A percentile compares a stretch with the other conserved stretches of the same genome.
phyloP scores from a whole-genome alignment of 2,113 vertebrate genomes.

The Urocitellus parryii region DNA sequence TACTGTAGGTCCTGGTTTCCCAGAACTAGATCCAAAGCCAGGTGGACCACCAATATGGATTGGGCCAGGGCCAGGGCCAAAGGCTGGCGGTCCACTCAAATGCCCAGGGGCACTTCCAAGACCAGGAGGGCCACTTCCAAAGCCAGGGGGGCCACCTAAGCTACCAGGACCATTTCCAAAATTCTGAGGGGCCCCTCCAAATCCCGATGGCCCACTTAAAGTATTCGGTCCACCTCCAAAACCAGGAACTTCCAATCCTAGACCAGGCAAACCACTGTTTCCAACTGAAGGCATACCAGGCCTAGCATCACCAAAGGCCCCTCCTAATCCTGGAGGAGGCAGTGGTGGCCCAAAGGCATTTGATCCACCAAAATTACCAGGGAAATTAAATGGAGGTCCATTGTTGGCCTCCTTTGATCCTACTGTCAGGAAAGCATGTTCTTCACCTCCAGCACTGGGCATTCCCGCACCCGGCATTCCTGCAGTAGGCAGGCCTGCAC shows the following conservation, averaged over 20 bases:
- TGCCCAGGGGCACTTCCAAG: slow-evolving; percentile 90
- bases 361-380: slow-evolving; percentile 92
- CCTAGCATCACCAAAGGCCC: slow-evolving; percentile 92
- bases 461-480: slow-evolving; percentile 6
- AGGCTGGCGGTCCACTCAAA: slow-evolving; percentile 88
- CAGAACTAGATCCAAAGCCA: slow-evolving; percentile 90
- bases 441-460: slow-evolving; percentile 88
- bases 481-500: background rate
- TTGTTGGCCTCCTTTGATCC: slow-evolving; percentile 92
- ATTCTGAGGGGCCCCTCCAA: slow-evolving; percentile 91
- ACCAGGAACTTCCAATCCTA: slow-evolving; percentile 92
- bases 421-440: slow-evolving; percentile 93
- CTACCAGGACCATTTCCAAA: slow-evolving; percentile 93
- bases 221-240: slow-evolving; percentile 91
- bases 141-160: slow-evolving; percentile 90
- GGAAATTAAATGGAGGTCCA: slow-evolving; percentile 93
- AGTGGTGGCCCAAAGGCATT: slow-evolving; percentile 94
- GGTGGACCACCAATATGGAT: slow-evolving; percentile 91
- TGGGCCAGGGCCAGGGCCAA: slow-evolving; percentile 88
- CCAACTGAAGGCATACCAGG: slow-evolving; percentile 90
- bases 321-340: slow-evolving; percentile 93
- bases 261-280: slow-evolving; percentile 91
- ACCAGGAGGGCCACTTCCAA: slow-evolving; percentile 91
- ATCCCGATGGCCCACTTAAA: slow-evolving; percentile 89
- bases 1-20: slow-evolving; percentile 94